Conservation (phyloP, 2,888 invertebrate genomes). For the Drosophila monieri region DNA sequence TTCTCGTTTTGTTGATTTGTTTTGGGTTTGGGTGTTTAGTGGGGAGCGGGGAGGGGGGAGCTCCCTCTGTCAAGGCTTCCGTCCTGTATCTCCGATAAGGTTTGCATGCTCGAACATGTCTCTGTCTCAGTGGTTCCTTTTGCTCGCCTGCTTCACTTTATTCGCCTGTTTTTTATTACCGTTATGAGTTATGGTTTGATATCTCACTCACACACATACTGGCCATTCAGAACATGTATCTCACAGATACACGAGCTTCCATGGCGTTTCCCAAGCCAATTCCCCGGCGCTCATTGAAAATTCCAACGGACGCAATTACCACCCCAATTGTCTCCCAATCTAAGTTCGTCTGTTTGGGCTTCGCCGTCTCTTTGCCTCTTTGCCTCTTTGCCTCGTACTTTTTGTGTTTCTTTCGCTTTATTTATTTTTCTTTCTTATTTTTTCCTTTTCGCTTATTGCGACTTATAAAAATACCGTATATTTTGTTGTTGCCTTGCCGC, state of each 20-base stretch:
- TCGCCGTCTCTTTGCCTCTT: conserved; percentile 12
- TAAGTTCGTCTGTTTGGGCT: conserved; percentile 22
- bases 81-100: conserved; percentile 18
- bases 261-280: conserved; percentile 12
- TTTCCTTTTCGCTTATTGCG: conserved; percentile 69
- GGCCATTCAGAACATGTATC: not conserved
- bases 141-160: conserved; percentile 13
- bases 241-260: conserved; percentile 13
- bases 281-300: conserved; percentile 40
- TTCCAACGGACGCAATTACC: conserved; percentile 52
- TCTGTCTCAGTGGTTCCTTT: conserved; percentile 13
- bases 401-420: conserved; percentile 45
- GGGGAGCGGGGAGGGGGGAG: not conserved
- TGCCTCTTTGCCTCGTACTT: conserved; percentile 18
- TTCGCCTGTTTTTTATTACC: conserved; percentile 28
- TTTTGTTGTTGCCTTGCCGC: conserved; percentile 44
- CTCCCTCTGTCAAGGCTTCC: conserved; percentile 21
- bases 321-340: conserved; percentile 56
- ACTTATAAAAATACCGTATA: conserved; percentile 57
- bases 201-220: conserved; percentile 14
- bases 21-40: conserved; percentile 12
- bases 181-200: conserved; percentile 46
- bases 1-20: conserved; percentile 8
- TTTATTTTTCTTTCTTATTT: conserved; percentile 39
- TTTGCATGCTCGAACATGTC: conserved; percentile 33